phyloP scores from a whole-genome alignment of 2,797 vertebrate genomes.

The Catostomus latipinnis region DNA sequence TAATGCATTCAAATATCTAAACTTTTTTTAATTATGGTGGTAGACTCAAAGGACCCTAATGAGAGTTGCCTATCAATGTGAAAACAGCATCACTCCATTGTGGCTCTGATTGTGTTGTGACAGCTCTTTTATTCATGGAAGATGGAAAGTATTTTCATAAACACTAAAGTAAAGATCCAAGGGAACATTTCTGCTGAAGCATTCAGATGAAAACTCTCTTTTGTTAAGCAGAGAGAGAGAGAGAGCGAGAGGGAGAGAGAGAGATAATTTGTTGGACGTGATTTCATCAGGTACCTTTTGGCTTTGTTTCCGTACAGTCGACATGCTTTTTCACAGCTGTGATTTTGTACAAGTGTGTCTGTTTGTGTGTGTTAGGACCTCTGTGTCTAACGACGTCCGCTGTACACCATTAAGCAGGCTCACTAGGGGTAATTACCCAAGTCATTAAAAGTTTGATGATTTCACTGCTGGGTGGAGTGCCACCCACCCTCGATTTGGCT shows the following conservation, averaged over 20 bases:
- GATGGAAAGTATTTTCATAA: constrained; percentile 53
- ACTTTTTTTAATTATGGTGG: constrained; percentile 55
- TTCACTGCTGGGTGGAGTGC: constrained; percentile 79
- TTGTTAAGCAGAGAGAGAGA: constrained; percentile 28
- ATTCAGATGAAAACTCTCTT: constrained; percentile 46
- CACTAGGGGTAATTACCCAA: constrained; percentile 83
- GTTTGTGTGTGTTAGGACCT: constrained; percentile 46
- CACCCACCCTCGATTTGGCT: constrained; percentile 77
- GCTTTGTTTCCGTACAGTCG: constrained; percentile 42
- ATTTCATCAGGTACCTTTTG: constrained; percentile 59
- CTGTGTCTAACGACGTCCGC: constrained; percentile 75
- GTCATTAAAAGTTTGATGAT: constrained; percentile 87
- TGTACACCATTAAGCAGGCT: constrained; percentile 80
- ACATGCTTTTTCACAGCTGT: constrained; percentile 28
- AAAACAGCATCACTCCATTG: constrained; percentile 48
- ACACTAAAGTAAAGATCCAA: constrained; percentile 49
- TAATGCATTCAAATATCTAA: constrained; percentile 51
- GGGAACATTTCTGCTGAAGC: constrained; percentile 42
- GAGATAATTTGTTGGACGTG: constrained; percentile 35
- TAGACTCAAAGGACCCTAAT: constrained; percentile 48
- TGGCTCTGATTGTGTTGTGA: constrained; percentile 51
- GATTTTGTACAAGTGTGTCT: constrained; percentile 59
- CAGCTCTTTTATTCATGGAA: constrained; percentile 52
- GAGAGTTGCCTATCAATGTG: constrained; percentile 49
- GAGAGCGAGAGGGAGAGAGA: not conserved